Percentiles rank a stretch among this genome's conserved stretches.
These are phyloP conservation scores for Albula goreensis DNA, from an alignment of 2,113 vertebrate species.

Conservation along the genomic window DNA sequence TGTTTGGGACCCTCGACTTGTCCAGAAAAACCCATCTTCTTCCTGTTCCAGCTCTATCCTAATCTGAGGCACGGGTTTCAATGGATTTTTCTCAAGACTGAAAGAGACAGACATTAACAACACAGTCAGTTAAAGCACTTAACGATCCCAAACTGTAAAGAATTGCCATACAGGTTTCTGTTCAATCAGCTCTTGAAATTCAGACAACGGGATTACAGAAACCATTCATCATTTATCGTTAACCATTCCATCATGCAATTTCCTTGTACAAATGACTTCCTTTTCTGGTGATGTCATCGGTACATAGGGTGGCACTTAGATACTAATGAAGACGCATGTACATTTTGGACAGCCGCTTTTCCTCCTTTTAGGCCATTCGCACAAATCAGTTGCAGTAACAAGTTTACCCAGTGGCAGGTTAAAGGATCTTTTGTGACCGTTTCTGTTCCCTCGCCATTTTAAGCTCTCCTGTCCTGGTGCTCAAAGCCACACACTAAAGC, in stretches of 20 bases:
- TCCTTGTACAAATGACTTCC: no score
- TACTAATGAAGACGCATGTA: not conserved
- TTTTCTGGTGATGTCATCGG: no score
- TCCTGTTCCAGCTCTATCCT: slow-evolving; percentile 76
- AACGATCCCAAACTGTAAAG: no score
- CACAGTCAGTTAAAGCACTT: no score
- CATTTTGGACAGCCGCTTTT: not conserved
- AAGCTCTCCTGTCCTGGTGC: not conserved
- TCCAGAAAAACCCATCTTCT: slow-evolving; percentile 76
- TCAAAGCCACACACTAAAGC: not conserved
- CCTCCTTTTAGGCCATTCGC: not conserved
- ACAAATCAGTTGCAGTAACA: not conserved
- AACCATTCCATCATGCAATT: no score
- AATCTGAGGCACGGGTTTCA: slow-evolving; percentile 83
- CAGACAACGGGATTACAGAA: no score
- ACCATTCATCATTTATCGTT: no score
- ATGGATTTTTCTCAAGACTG: slow-evolving; percentile 79
- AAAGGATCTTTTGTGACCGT: not conserved
- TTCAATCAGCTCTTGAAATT: no score
- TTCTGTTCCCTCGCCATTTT: not conserved
- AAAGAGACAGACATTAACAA: not conserved
- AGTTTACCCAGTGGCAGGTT: not conserved
- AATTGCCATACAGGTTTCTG: no score
- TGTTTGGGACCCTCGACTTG: slow-evolving; percentile 78
- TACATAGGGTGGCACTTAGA: not conserved